Percentiles rank a stretch among this genome's conserved stretches.
Evolutionary conservation across 2,797 vertebrate genomes (phyloP).

Genomic region (Rhinoraja longicauda): DNA sequence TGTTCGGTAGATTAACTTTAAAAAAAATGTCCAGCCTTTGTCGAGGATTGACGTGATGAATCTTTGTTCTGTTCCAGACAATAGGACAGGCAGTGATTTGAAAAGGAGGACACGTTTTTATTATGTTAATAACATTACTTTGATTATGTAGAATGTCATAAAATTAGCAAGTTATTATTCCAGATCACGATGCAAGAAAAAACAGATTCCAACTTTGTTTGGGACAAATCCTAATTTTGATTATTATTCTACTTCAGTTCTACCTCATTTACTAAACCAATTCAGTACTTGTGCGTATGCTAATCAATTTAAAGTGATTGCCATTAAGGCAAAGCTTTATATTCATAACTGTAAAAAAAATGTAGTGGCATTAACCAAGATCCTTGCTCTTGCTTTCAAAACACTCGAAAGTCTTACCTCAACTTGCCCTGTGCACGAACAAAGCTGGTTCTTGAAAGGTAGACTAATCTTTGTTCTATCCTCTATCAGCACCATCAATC

Average conservation of each 20-base stretch:
- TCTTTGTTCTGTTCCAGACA: background rate
- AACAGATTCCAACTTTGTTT: background rate
- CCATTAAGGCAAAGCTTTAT: background rate
- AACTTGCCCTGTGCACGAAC: background rate
- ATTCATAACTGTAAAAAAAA: background rate
- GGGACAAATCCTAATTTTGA: background rate
- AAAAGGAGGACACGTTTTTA: background rate
- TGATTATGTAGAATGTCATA: background rate
- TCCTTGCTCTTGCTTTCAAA: background rate
- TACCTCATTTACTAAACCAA: background rate
- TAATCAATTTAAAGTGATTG: background rate
- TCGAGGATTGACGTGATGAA: too few species aligned
- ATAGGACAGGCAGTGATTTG: too few species aligned
- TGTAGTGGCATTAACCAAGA: background rate
- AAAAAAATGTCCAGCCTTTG: too few species aligned
- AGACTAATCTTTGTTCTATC: background rate
- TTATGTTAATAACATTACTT: background rate
- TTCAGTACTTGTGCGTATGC: background rate
- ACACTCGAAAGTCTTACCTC: background rate
- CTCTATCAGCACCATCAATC: background rate
- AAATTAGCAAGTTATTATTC: background rate
- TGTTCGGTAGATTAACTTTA: too few species aligned
- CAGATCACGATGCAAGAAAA: background rate
- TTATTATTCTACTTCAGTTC: background rate
- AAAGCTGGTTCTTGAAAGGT: background rate